phyloP scores from a whole-genome alignment of 2,888 invertebrate genomes.

The Cynaeus angustus region DNA sequence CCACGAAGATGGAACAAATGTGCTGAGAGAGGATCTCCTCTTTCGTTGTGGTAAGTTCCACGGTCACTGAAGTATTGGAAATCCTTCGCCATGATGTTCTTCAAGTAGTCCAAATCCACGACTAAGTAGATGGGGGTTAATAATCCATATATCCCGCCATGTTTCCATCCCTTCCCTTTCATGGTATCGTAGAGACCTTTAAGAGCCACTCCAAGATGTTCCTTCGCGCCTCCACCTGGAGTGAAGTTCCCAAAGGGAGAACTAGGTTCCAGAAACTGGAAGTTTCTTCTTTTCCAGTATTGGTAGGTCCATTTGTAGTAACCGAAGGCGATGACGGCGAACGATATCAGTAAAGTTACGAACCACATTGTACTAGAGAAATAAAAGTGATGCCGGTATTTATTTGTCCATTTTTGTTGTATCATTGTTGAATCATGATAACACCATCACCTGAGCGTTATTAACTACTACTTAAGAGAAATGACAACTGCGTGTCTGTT shows the following conservation, averaged over 20 bases:
- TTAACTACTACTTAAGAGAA: too few species aligned
- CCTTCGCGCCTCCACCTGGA: neutral
- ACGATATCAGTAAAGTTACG: neutral
- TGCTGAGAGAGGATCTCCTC: constrained; percentile 57
- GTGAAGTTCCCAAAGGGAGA: neutral
- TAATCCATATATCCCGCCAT: constrained; percentile 10
- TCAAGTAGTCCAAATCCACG: constrained; percentile 59
- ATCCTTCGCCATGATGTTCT: constrained; percentile 53
- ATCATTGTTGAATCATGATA: too few species aligned
- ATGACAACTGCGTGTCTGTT: too few species aligned
- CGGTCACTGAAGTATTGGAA: constrained; percentile 57
- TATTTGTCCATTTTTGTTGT: too few species aligned
- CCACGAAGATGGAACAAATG: constrained; percentile 60
- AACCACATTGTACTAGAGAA: neutral
- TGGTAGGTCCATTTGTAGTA: constrained; percentile 27
- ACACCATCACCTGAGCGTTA: too few species aligned
- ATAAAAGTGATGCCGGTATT: too few species aligned
- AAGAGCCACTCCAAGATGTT: neutral
- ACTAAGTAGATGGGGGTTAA: neutral
- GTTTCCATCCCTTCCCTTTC: neutral
- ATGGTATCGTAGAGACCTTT: constrained; percentile 4
- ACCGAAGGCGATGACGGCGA: neutral
- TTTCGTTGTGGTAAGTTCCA: constrained; percentile 56
- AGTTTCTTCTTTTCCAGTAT: constrained; percentile 8
- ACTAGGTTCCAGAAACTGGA: neutral